Percentiles rank a stretch among this genome's conserved stretches.
Conservation (phyloP, 1,140 invertebrate species). For the Aphaenogaster rudis region DNA sequence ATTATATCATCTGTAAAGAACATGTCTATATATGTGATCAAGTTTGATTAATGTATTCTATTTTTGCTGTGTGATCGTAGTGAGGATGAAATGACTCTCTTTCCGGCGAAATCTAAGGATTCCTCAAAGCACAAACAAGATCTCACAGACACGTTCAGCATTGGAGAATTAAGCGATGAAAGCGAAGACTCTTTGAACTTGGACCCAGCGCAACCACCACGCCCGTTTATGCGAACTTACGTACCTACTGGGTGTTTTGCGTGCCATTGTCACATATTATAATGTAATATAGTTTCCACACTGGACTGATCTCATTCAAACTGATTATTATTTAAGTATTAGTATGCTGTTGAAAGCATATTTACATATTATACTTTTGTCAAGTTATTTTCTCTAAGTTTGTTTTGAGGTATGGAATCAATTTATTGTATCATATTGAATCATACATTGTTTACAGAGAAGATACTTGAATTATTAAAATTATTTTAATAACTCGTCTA, state of each 20-base stretch:
- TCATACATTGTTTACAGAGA: conserved; percentile 38
- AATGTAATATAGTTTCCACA: conserved; percentile 64
- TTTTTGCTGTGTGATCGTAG: conserved; percentile 79
- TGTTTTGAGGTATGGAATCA: conserved; percentile 3
- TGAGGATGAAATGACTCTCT: conserved; percentile 88
- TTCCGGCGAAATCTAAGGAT: conserved; percentile 86
- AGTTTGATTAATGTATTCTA: conserved; percentile 20
- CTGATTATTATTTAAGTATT: conserved; percentile 58
- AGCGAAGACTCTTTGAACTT: conserved; percentile 88
- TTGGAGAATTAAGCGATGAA: conserved; percentile 89
- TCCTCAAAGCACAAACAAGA: conserved; percentile 87
- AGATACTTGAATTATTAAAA: conserved; percentile 33
- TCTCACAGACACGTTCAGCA: conserved; percentile 89
- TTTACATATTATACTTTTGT: conserved; percentile 14
- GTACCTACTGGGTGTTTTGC: conserved; percentile 81
- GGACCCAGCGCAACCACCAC: conserved; percentile 78
- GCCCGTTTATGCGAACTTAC: conserved; percentile 82
- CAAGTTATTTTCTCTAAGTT: conserved; percentile 37
- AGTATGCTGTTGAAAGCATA: conserved; percentile 36
- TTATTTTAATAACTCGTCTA: conserved; percentile 47
- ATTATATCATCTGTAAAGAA: neutral
- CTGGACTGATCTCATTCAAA: conserved; percentile 43
- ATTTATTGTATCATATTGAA: conserved; percentile 26
- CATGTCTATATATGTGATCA: neutral
- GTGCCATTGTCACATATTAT: conserved; percentile 84